phyloP scores from a whole-genome alignment of 2,797 vertebrate genomes.

The Esox masquinongy region DNA sequence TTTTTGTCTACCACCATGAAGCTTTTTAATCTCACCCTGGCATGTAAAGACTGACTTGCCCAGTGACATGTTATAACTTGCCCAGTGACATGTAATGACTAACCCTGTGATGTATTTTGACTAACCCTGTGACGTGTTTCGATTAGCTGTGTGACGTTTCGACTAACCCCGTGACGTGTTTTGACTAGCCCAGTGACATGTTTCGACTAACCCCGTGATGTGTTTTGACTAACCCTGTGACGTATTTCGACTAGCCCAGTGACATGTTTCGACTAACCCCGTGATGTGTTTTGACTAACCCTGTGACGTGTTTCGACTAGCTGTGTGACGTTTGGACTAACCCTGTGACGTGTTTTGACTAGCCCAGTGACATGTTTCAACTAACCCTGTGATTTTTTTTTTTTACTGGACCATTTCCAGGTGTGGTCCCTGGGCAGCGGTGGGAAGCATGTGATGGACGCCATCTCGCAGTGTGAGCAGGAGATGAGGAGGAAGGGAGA shows the following conservation, averaged over 20 bases:
- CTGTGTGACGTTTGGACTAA: not conserved
- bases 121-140: not conserved
- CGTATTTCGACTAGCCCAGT: not conserved
- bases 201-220: not conserved
- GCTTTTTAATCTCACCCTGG: no score
- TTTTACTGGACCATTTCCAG: slow-evolving; percentile 58
- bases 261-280: no score
- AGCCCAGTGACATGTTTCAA: not conserved
- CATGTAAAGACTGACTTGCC: no score
- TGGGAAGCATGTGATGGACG: slow-evolving; percentile 84
- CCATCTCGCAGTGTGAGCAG: slow-evolving; percentile 94
- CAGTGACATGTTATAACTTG: not conserved
- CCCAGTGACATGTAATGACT: not conserved
- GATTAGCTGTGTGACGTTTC: no score
- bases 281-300: not conserved
- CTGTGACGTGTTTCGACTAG: no score
- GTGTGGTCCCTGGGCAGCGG: slow-evolving; percentile 88
- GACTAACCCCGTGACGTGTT: no score
- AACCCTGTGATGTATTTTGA: not conserved
- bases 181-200: not conserved
- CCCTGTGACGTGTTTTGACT: not conserved
- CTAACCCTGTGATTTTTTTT: not conserved
- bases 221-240: no score
- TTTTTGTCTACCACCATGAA: no score
- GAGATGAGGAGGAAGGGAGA: slow-evolving; percentile 79